Evolutionary conservation across 2,113 vertebrate genomes (phyloP), one percentile per base, ranked within the genome.

Genomic region (Corydoras maculifer): DNA sequence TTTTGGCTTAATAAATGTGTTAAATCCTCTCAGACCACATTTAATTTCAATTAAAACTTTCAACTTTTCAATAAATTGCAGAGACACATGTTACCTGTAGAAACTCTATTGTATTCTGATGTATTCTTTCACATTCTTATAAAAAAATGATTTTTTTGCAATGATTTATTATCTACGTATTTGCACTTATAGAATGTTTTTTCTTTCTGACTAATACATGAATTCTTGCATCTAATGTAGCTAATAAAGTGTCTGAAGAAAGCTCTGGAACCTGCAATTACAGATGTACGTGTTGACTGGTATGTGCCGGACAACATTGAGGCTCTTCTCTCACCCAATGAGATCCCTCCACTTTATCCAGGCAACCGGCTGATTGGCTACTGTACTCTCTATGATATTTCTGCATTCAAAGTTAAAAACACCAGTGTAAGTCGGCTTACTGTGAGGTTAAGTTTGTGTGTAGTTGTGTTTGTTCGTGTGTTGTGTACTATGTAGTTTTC

Each of bases 281-380:
- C 93, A 0, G 93, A 99, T 66, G 88, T 99, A 68, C 93, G 92
- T 30, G 94, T 99, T 12, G 94, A 99, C 86, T 99, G 97, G 97
- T 99, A 97, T 5, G 88, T 99, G 79, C 97, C 97, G 0, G 94
- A 99, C 74, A 91, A 92, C 55, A 91, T 93, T 83, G 96, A 98
- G 86, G 96, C 96, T 8, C 89, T 98, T 75, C 91, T 99, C 65
- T 96, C 97, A 0, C 97, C 96, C 78, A 91, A 87, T 25, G 95
- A 98, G 84, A 96, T 99, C 73, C 92, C 94, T 0, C 87, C 95
- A 0, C 89, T 99, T 29, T 99, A 98, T 77, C 92, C 94, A 0
- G 97, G 97, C 0, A 93, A 93, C 79, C 82, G 87, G 30, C 90
- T 99, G 3, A 77, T 96, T 74, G 93, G 94, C 81, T 98, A 98